Base-by-base conservation (phyloP, 2,888 invertebrate species). In the Bursaphelenchus okinawaensis region DNA sequence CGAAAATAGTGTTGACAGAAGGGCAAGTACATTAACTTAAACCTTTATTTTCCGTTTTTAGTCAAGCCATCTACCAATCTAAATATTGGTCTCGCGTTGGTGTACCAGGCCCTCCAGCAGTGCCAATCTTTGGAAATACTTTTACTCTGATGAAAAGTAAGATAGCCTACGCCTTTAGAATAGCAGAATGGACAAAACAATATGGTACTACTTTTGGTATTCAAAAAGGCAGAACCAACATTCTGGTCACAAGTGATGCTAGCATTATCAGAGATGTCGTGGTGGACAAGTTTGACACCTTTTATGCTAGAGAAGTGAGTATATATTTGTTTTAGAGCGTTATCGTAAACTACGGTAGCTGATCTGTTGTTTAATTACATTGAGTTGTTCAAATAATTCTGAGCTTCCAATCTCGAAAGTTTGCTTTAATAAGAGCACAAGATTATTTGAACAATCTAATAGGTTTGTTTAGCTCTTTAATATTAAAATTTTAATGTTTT, bases 251-350 rank as follows among this genome's bases (percentile, higher is more conserved):
- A 0, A 81, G 83, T 40, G 83, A 85, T 68, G 73, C 82, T 9
- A 83, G 83, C 16, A 68, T 85, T 54, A 67, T 85, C 12, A 79
- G 83, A 50, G 83, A 84, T 61, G 77, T 85, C 8, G 82, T 85
- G 63, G 74, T 84, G 28, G 83, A 83, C 69, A 83, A 85, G 67
- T 85, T 85, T 68, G 80, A 81, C 54, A 74, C 77, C 50, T 85
- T 85, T 71, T 83, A 84, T 63, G 83, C 81, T 0, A 71, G 85
- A 75, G 84, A 84, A 77, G 83, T 84, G 28, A 29, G 66, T 28
- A n/a, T n/a, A n/a, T n/a, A n/a, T n/a, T n/a, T n/a, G n/a, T n/a
- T n/a, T n/a, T n/a, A n/a, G n/a, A n/a, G n/a, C n/a, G n/a, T n/a
- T n/a, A n/a, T n/a, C n/a, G n/a, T n/a, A n/a, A n/a, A n/a, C n/a